phyloP scores from a whole-genome alignment of 1,140 invertebrate species.

The Scaptomyza pallida region DNA sequence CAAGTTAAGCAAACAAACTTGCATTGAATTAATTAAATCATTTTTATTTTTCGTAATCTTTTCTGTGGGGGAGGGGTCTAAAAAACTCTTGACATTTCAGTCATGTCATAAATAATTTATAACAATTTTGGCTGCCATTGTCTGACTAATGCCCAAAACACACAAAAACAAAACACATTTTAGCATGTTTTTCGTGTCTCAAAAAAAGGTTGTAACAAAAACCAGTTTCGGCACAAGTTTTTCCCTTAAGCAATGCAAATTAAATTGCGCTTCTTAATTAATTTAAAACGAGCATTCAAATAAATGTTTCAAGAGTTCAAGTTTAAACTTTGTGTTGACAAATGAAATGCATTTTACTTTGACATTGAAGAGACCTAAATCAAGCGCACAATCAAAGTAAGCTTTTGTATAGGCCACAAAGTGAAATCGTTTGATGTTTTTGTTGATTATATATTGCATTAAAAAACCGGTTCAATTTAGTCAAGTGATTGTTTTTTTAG shows the following conservation, averaged over 20 bases:
- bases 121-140: slow-evolving; percentile 63
- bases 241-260: slow-evolving; percentile 34
- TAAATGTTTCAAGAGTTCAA: slow-evolving; percentile 26
- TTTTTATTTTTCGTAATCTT: slow-evolving; percentile 39
- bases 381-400: slow-evolving; percentile 9
- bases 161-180: slow-evolving; percentile 40
- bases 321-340: slow-evolving; percentile 23
- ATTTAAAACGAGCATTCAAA: slow-evolving; percentile 35
- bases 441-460: not conserved
- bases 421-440: not conserved
- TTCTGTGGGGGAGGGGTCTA: slow-evolving; percentile 7
- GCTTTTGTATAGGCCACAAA: not conserved
- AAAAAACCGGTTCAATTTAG: slow-evolving; percentile 4
- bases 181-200: slow-evolving; percentile 39
- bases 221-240: slow-evolving; percentile 19
- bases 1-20: slow-evolving; percentile 2
- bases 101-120: slow-evolving; percentile 65
- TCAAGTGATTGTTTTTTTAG: not conserved
- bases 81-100: slow-evolving; percentile 65
- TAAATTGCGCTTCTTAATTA: slow-evolving; percentile 45
- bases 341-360: slow-evolving; percentile 17
- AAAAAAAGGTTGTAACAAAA: slow-evolving; percentile 42
- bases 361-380: slow-evolving; percentile 29
- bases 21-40: slow-evolving; percentile 37
- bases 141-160: slow-evolving; percentile 6